These are phyloP conservation scores for Ctenicera cuprea DNA, from an alignment of 2,888 invertebrate genomes.

Conservation along the genomic window DNA sequence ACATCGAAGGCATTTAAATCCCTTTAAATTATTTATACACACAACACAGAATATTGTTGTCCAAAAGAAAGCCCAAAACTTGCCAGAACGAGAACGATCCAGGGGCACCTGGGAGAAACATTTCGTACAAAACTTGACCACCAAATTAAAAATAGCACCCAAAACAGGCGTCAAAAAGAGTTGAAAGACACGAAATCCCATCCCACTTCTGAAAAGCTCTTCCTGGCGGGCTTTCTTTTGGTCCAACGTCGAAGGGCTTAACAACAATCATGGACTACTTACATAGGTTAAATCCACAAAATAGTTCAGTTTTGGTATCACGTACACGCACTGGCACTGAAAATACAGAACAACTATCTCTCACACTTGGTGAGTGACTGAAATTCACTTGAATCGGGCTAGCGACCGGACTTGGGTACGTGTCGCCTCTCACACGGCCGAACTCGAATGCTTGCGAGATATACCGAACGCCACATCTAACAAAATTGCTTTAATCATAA, in stretches of 20 bases:
- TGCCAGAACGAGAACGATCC: conserved; percentile 24
- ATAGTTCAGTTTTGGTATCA: conserved; percentile 34
- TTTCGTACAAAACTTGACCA: conserved; percentile 31
- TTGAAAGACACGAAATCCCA: conserved; percentile 30
- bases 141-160: conserved; percentile 32
- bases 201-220: conserved; percentile 14
- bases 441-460: conserved; percentile 33
- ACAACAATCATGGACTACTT: conserved; percentile 34
- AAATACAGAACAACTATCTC: conserved; percentile 32
- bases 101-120: conserved; percentile 29
- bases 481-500: conserved; percentile 25
- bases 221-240: conserved; percentile 25
- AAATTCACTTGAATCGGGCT: conserved; percentile 41
- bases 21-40: conserved; percentile 15
- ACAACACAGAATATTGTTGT: conserved; percentile 16
- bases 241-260: not conserved
- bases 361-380: conserved; percentile 48
- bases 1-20: conserved; percentile 35
- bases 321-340: conserved; percentile 48
- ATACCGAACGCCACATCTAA: conserved; percentile 40
- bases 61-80: conserved; percentile 31
- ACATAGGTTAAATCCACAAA: conserved; percentile 49
- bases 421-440: conserved; percentile 45
- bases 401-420: conserved; percentile 54
- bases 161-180: conserved; percentile 14